Evolutionary conservation across 2,797 vertebrate species (phyloP).

Genomic region (Neopelma chrysocephalum): DNA sequence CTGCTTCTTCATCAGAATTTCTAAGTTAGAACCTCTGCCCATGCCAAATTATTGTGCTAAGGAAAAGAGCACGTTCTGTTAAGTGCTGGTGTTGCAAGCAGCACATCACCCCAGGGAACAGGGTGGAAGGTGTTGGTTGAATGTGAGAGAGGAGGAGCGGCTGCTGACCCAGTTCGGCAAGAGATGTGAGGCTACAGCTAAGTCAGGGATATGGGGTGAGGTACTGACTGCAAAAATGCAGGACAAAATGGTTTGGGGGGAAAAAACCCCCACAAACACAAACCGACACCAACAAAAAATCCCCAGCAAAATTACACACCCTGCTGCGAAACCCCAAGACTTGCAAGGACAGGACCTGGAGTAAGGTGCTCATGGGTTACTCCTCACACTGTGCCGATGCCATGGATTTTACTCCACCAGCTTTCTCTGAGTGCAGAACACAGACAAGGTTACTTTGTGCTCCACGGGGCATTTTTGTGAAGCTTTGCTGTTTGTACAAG

Average conservation of each 20-base stretch:
- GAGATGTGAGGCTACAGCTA: accelerated
- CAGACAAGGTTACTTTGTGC: accelerated
- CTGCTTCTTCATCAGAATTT: not conserved
- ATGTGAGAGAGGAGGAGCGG: not conserved
- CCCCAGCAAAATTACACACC: accelerated
- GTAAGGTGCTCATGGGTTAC: not conserved
- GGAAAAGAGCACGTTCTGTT: not conserved
- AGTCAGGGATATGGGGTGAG: not conserved
- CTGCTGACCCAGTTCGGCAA: not conserved
- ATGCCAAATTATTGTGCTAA: accelerated
- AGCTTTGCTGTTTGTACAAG: not conserved
- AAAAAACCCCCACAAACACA: not conserved
- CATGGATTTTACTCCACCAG: accelerated
- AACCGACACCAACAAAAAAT: not conserved
- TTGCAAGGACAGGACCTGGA: not conserved
- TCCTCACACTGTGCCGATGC: not conserved
- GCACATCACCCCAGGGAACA: not conserved
- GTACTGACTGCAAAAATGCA: not conserved
- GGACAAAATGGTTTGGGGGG: not conserved
- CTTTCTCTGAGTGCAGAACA: not conserved
- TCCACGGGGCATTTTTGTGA: not conserved
- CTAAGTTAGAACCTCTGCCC: not conserved
- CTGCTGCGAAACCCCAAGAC: not conserved
- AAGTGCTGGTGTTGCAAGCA: not conserved
- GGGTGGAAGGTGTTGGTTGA: not conserved